A percentile compares a stretch with the other conserved stretches of the same genome.
phyloP scores from a whole-genome alignment of 2,113 vertebrate species.

The Syrrhaptes paradoxus region DNA sequence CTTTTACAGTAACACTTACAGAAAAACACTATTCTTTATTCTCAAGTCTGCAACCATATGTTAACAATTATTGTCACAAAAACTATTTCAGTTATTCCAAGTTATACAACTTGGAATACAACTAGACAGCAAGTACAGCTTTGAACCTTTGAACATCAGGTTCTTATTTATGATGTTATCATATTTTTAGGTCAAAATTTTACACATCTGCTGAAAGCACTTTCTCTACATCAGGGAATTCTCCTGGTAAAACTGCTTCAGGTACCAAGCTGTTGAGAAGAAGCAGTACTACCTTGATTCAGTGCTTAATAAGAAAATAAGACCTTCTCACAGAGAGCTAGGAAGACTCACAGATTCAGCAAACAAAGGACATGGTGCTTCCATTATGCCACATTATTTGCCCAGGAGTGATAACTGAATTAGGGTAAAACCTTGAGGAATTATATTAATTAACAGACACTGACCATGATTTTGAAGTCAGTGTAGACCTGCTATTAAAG shows the following conservation, averaged over 20 bases:
- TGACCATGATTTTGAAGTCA: neutral
- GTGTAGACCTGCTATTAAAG: neutral
- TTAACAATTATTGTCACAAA: conserved; percentile 27
- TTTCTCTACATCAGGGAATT: neutral
- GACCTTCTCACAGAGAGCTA: neutral
- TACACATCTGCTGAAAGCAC: neutral
- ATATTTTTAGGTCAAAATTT: conserved; percentile 14
- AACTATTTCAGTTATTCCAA: conserved; percentile 24
- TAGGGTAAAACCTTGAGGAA: neutral
- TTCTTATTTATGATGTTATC: conserved; percentile 14
- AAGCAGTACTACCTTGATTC: neutral
- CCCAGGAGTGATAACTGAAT: neutral
- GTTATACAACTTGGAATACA: neutral
- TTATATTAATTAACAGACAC: neutral
- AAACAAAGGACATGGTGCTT: neutral
- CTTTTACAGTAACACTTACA: neutral
- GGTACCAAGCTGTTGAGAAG: neutral
- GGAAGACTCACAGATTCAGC: neutral
- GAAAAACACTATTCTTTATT: neutral
- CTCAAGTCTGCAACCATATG: conserved; percentile 1
- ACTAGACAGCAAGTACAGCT: conserved; percentile 24
- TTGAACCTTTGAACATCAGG: neutral
- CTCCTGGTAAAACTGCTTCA: neutral
- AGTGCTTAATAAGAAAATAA: neutral
- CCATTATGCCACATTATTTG: neutral